phyloP scores from a whole-genome alignment of 2,113 vertebrate species.

The Castor canadensis region DNA sequence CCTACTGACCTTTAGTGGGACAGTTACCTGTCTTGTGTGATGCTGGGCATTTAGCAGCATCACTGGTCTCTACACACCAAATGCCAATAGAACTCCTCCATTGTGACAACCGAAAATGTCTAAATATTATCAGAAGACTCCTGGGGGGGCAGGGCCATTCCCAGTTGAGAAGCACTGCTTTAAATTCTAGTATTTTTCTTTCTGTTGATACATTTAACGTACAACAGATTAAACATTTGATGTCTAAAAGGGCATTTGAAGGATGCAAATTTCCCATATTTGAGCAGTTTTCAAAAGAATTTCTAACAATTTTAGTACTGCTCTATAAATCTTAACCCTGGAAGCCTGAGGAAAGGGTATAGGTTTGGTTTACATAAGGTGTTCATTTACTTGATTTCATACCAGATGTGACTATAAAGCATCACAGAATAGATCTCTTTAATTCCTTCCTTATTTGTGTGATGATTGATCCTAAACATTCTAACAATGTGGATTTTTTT shows the following conservation, averaged over 20 bases:
- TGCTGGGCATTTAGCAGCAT: not conserved
- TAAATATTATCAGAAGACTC: not conserved
- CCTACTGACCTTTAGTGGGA: not conserved
- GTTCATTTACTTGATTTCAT: not conserved
- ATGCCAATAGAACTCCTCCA: not conserved
- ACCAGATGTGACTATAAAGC: not conserved
- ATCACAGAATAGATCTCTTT: not conserved
- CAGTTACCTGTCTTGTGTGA: not conserved
- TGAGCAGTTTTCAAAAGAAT: not conserved
- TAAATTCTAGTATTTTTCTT: not conserved
- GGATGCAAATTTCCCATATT: not conserved
- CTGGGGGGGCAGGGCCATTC: not conserved
- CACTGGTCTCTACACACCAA: not conserved
- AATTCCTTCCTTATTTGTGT: not conserved
- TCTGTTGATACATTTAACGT: not conserved
- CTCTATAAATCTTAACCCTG: not conserved
- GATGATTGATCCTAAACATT: not conserved
- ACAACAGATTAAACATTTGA: not conserved
- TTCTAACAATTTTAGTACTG: not conserved
- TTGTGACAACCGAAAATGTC: not conserved
- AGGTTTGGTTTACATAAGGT: not conserved
- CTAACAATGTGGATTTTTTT: not conserved
- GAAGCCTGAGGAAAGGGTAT: not conserved
- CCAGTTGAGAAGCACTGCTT: not conserved
- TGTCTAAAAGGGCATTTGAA: not conserved